A percentile compares a stretch with the other conserved stretches of the same genome.
Conservation (phyloP, 2,888 invertebrate species). For the Lydus trimaculatus region DNA sequence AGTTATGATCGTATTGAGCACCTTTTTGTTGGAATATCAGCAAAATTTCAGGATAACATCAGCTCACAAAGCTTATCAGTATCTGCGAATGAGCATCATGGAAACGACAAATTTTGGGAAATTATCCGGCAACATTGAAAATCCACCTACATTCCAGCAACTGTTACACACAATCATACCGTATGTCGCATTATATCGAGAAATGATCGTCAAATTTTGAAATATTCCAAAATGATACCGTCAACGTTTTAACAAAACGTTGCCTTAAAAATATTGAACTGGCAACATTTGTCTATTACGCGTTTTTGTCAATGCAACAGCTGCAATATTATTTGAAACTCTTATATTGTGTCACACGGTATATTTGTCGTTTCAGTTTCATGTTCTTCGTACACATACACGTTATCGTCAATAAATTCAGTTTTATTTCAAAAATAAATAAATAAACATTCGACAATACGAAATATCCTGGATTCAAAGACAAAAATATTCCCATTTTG, state of each 20-base stretch:
- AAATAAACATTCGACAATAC: not conserved
- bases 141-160: not conserved
- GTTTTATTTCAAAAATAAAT: not conserved
- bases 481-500: constrained; percentile 39
- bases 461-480: constrained; percentile 7
- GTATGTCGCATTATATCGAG: not conserved
- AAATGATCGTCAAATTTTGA: not conserved
- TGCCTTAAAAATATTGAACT: not conserved
- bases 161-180: not conserved
- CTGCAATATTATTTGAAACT: not conserved
- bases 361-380: not conserved
- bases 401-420: not conserved
- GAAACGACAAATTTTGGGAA: no score
- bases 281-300: not conserved
- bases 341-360: not conserved
- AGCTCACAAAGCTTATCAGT: no score
- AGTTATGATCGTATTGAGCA: not conserved
- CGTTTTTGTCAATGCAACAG: not conserved
- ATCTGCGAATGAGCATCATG: no score
- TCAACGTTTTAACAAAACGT: not conserved
- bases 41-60: no score
- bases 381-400: not conserved
- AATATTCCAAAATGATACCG: not conserved
- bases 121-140: no score
- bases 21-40: no score